Evolutionary conservation across 2,888 invertebrate genomes (phyloP).

Genomic region (Automeris io): DNA sequence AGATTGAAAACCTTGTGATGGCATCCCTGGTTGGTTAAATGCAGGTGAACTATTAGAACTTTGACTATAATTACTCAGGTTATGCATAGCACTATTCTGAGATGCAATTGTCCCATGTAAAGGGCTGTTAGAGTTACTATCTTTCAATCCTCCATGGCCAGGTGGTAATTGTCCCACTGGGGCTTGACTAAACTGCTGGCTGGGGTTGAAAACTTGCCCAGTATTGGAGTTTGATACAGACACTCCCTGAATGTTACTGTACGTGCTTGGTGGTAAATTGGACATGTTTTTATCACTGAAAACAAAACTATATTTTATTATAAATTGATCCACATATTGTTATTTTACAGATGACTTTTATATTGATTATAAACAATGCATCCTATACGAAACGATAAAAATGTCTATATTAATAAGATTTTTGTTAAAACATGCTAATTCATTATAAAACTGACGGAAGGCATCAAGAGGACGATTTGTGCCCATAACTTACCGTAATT

Average conservation of each 20-base stretch:
- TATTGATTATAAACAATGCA: not conserved
- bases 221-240: conserved; percentile 43
- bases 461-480: conserved; percentile 29
- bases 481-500: conserved; percentile 45
- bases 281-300: conserved; percentile 69
- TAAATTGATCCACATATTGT: not conserved
- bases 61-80: conserved; percentile 51
- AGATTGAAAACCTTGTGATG: conserved; percentile 37
- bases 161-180: conserved; percentile 51
- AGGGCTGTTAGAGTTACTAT: conserved; percentile 59
- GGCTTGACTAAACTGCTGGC: conserved; percentile 43
- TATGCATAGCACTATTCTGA: conserved; percentile 37
- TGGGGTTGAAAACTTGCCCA: conserved; percentile 36
- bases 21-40: conserved; percentile 56
- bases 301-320: conserved; percentile 26
- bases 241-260: conserved; percentile 44
- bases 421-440: conserved; percentile 66
- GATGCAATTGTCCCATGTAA: conserved; percentile 29
- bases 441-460: conserved; percentile 58
- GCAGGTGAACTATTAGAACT: conserved; percentile 65
- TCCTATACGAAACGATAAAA: conserved; percentile 51
- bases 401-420: conserved; percentile 41
- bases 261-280: conserved; percentile 63
- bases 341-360: not conserved
- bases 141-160: conserved; percentile 44